Conservation (phyloP, 2,797 vertebrate genomes). For the Hephaestus fuliginosus region DNA sequence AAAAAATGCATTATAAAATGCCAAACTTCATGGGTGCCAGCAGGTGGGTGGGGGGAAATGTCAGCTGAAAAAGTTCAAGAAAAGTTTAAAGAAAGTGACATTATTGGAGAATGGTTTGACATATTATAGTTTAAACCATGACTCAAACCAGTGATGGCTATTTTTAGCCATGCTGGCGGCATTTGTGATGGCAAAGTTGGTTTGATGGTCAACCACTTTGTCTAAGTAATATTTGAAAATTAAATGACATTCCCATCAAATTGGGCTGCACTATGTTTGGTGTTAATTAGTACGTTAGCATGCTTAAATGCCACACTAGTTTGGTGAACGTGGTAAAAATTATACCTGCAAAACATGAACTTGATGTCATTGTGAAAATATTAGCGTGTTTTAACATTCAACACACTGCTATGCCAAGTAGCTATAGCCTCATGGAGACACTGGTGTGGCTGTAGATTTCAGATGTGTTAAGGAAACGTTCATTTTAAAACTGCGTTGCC, state of each 20-base stretch:
- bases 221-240: background rate
- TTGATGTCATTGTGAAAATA: background rate
- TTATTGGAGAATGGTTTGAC: background rate
- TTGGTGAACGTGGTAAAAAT: background rate
- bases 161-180: background rate
- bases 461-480: background rate
- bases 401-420: background rate
- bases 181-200: background rate
- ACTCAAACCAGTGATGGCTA: background rate
- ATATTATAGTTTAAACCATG: background rate
- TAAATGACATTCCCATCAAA: background rate
- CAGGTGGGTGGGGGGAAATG: background rate
- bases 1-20: conserved; percentile 6
- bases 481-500: background rate
- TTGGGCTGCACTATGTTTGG: background rate
- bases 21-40: background rate
- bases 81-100: conserved; percentile 3
- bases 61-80: conserved; percentile 3
- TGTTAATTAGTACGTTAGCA: background rate
- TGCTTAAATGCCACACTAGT: background rate
- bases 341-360: background rate
- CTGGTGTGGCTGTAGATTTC: background rate
- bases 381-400: background rate
- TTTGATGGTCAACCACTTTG: background rate
- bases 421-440: background rate